phyloP scores from a whole-genome alignment of 2,888 invertebrate genomes.

The Ferdinandea cuprea region DNA sequence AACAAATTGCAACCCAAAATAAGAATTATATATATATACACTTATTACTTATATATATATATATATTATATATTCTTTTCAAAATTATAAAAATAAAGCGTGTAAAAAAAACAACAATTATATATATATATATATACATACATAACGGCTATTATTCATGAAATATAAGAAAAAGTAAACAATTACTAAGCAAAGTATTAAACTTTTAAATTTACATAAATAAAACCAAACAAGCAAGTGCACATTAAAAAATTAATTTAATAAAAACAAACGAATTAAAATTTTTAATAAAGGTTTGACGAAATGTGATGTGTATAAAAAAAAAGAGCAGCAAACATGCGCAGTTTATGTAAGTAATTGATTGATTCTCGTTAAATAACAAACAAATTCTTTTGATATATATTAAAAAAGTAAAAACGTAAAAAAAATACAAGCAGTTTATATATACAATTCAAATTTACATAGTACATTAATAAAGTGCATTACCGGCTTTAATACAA shows the following conservation, averaged over 20 bases:
- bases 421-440: slow-evolving; percentile 13
- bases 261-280: slow-evolving; percentile 33
- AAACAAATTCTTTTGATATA: slow-evolving; percentile 25
- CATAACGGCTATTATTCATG: slow-evolving; percentile 59
- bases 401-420: not conserved
- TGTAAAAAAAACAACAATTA: slow-evolving; percentile 4
- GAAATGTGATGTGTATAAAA: slow-evolving; percentile 56
- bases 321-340: slow-evolving; percentile 23
- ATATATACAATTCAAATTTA: slow-evolving; percentile 70
- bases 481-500: slow-evolving; percentile 81
- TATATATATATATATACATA: slow-evolving; percentile 33
- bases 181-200: slow-evolving; percentile 52
- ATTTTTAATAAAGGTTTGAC: slow-evolving; percentile 36
- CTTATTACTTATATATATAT: slow-evolving; percentile 62
- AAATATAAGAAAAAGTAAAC: slow-evolving; percentile 11
- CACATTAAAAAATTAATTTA: slow-evolving; percentile 47
- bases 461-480: slow-evolving; percentile 81
- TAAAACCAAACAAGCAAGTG: slow-evolving; percentile 59
- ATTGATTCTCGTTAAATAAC: slow-evolving; percentile 38
- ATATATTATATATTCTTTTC: slow-evolving; percentile 59
- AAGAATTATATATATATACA: slow-evolving; percentile 63
- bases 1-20: slow-evolving; percentile 70
- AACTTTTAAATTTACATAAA: slow-evolving; percentile 48
- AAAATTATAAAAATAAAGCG: slow-evolving; percentile 55
- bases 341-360: slow-evolving; percentile 40